phyloP scores from a whole-genome alignment of 2,797 vertebrate species.

The Corythornis leucogaster region DNA sequence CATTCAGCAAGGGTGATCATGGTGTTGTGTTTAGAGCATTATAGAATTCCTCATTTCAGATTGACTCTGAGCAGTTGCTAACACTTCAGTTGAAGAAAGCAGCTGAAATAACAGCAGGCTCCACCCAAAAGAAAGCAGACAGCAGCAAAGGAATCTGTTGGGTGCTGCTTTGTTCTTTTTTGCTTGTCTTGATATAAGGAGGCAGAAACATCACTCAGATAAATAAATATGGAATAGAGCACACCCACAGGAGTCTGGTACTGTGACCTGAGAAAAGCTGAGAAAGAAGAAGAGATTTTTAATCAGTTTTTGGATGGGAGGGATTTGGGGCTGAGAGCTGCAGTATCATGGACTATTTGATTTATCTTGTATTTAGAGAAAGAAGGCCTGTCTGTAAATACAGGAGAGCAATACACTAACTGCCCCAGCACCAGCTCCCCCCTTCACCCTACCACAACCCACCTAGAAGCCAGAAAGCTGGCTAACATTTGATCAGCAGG shows the following conservation, averaged over 20 bases:
- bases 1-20: not conserved
- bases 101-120: not conserved
- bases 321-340: not conserved
- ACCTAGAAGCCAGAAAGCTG: not conserved
- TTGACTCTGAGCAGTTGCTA: not conserved
- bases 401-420: not conserved
- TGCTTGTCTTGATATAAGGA: not conserved
- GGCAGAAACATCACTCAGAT: not conserved
- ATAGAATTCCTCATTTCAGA: not conserved
- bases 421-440: not conserved
- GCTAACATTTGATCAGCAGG: not conserved
- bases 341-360: not conserved
- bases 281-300: not conserved
- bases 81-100: not conserved
- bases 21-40: not conserved
- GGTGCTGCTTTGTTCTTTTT: not conserved
- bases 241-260: not conserved
- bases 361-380: not conserved
- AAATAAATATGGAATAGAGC: not conserved
- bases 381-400: not conserved
- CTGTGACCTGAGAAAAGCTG: not conserved
- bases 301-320: not conserved
- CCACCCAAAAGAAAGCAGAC: not conserved
- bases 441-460: not conserved
- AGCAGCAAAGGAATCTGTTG: not conserved